These are phyloP conservation scores for Drosophila monieri DNA, from an alignment of 2,888 invertebrate species.

Conservation along the genomic window DNA sequence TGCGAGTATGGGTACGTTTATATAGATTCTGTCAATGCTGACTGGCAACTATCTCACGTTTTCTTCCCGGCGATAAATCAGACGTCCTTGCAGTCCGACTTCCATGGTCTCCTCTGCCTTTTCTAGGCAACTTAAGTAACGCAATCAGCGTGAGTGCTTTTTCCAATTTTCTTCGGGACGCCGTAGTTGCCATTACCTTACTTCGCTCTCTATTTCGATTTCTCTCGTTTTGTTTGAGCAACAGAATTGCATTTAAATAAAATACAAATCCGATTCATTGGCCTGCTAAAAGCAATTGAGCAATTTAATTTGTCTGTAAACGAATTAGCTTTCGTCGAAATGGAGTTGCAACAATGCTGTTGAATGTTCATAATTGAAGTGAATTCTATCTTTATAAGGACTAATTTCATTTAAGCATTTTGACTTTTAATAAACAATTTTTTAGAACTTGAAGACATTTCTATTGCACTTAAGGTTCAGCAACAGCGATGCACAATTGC, in stretches of 20 bases:
- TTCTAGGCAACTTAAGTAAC: slow-evolving; percentile 51
- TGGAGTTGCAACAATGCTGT: slow-evolving; percentile 20
- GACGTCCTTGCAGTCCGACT: slow-evolving; percentile 44
- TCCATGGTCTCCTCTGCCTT: slow-evolving; percentile 3
- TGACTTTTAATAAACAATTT: not conserved
- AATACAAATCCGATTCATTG: slow-evolving; percentile 43
- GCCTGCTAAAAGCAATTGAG: slow-evolving; percentile 43
- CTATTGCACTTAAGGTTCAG: not conserved
- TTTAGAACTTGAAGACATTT: not conserved
- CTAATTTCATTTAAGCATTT: not conserved
- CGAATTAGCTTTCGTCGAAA: slow-evolving; percentile 26
- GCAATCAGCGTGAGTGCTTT: slow-evolving; percentile 64
- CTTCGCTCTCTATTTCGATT: slow-evolving; percentile 3
- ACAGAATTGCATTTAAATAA: slow-evolving; percentile 40
- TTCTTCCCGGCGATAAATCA: slow-evolving; percentile 55
- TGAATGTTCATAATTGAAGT: slow-evolving; percentile 18
- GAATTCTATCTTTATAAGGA: slow-evolving; percentile 9
- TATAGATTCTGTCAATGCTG: slow-evolving; percentile 34
- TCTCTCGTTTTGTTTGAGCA: slow-evolving; percentile 8
- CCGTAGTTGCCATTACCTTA: slow-evolving; percentile 4
- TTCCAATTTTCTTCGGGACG: slow-evolving; percentile 26
- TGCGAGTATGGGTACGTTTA: slow-evolving; percentile 8
- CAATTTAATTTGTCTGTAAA: slow-evolving; percentile 41
- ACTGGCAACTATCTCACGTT: slow-evolving; percentile 51
- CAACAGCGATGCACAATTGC: slow-evolving; percentile 37